These are phyloP conservation scores for Hiodon alosoides DNA, from an alignment of 2,113 vertebrate genomes.

Conservation along the genomic window DNA sequence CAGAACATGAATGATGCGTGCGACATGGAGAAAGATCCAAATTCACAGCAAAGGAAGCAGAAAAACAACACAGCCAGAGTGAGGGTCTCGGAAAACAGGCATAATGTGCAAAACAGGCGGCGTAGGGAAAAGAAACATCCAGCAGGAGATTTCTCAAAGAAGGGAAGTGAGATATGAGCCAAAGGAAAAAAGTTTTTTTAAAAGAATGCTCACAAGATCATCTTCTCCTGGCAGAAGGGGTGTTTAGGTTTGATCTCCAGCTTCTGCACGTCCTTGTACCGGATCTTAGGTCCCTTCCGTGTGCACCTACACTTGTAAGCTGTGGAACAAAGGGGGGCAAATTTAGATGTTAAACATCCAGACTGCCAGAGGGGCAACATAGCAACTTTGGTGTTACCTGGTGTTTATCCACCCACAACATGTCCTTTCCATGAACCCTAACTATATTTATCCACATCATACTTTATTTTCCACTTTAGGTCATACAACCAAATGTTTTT, in stretches of 20 bases:
- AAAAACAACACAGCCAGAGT: not conserved
- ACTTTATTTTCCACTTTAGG: too few relatives aligned
- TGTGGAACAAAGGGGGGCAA: conserved; percentile 43
- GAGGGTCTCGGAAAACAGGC: not conserved
- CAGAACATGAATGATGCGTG: too few relatives aligned
- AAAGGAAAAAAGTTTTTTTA: not conserved
- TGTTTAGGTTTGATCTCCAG: conserved; percentile 96
- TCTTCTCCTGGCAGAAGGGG: conserved; percentile 93
- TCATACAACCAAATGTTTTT: too few relatives aligned
- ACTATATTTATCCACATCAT: too few relatives aligned
- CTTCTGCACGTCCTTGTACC: conserved; percentile 94
- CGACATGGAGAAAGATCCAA: not conserved
- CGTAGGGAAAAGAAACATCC: not conserved
- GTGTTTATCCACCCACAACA: not conserved
- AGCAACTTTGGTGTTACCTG: not conserved
- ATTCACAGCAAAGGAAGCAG: not conserved
- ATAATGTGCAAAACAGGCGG: not conserved
- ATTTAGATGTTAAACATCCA: not conserved
- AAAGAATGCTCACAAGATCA: conserved; percentile 87
- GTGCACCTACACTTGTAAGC: conserved; percentile 96
- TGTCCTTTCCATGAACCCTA: not conserved
- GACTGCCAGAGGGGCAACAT: not conserved
- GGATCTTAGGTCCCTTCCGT: conserved; percentile 94
- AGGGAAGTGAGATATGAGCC: not conserved
- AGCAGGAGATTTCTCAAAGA: not conserved